Conservation (phyloP, 2,888 invertebrate species). For the Heliconius charithonia region DNA sequence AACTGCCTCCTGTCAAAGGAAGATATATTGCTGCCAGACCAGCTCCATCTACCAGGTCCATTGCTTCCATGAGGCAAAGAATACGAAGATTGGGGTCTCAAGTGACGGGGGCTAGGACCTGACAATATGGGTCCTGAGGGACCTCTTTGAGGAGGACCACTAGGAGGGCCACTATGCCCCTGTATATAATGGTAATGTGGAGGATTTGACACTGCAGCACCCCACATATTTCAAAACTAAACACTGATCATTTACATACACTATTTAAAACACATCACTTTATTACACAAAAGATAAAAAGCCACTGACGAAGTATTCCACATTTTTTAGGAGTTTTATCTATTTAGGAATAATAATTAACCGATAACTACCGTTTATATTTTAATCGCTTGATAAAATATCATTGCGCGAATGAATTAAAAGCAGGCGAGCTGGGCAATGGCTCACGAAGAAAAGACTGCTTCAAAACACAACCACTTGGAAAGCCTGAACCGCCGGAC, state of each 20-base stretch:
- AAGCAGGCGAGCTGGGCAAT: constrained; percentile 73
- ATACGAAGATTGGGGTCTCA: constrained; percentile 80
- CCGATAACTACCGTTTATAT: constrained; percentile 65
- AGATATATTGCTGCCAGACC: constrained; percentile 81
- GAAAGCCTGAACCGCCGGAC: constrained; percentile 81
- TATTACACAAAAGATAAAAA: constrained; percentile 66
- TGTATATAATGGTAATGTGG: constrained; percentile 78
- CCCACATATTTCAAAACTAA: constrained; percentile 74
- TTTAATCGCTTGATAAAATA: constrained; percentile 62
- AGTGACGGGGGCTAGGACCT: constrained; percentile 69
- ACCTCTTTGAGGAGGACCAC: constrained; percentile 56
- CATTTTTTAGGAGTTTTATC: constrained; percentile 68
- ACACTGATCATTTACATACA: constrained; percentile 53
- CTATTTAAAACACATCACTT: constrained; percentile 61
- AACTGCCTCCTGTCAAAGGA: constrained; percentile 78
- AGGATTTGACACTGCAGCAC: constrained; percentile 77
- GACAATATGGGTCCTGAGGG: constrained; percentile 71
- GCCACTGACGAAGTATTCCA: constrained; percentile 70
- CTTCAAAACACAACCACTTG: constrained; percentile 73
- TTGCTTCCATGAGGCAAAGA: constrained; percentile 83
- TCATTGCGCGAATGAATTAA: constrained; percentile 60
- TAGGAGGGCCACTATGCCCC: constrained; percentile 62
- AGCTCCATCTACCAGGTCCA: constrained; percentile 82
- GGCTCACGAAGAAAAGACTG: constrained; percentile 76
- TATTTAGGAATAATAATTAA: constrained; percentile 66